Conservation (phyloP, 2,113 vertebrate genomes). For the Pollachius pollachius region DNA sequence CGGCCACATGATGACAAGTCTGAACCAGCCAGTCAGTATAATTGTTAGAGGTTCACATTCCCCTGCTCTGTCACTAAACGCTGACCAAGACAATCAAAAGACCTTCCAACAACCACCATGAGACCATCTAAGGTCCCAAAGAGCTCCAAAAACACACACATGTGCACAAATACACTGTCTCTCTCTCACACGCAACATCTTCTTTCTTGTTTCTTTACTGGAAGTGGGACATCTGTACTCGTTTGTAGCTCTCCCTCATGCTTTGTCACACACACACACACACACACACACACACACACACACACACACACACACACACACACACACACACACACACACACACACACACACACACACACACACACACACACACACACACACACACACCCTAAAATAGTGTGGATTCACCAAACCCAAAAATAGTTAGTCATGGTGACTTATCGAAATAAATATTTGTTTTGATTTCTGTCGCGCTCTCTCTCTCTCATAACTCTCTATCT, state of each 20-base stretch:
- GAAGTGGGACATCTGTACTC: neutral
- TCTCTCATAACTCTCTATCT: neutral
- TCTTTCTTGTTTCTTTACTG: no score
- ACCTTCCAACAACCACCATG: no score
- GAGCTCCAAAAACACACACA: neutral
- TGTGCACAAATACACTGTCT: neutral
- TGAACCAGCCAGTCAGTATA: no score
- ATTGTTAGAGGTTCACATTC: no score
- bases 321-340: neutral
- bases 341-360: neutral
- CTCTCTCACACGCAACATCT: no score
- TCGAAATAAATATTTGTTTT: no score
- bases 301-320: neutral
- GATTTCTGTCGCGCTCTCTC: neutral
- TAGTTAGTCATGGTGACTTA: neutral
- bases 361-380: neutral
- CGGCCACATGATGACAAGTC: no score
- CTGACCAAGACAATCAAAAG: no score
- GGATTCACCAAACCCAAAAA: no score
- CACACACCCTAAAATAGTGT: neutral
- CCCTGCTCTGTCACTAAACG: no score
- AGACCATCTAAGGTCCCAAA: no score
- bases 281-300: no score
- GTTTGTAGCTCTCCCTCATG: neutral
- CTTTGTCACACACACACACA: conserved; percentile 1